Conservation (phyloP, 1,140 invertebrate genomes). For the Trichoplusia ni region DNA sequence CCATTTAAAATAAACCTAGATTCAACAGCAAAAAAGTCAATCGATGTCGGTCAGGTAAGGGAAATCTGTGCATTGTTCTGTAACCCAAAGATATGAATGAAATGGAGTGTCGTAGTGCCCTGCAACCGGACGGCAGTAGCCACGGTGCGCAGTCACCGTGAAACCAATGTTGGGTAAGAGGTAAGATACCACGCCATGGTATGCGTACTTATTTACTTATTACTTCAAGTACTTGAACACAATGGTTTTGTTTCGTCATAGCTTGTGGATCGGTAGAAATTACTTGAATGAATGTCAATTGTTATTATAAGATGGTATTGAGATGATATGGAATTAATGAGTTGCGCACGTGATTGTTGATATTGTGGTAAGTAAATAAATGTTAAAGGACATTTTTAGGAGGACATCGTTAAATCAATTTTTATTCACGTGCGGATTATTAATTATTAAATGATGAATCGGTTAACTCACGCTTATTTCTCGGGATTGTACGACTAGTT, state of each 20-base stretch:
- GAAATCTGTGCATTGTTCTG: constrained; percentile 17
- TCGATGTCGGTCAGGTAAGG: no score
- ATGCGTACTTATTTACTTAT: constrained; percentile 11
- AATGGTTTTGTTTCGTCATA: constrained; percentile 34
- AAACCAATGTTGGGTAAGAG: constrained; percentile 44
- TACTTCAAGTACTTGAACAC: constrained; percentile 6
- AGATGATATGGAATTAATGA: no score
- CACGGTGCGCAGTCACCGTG: constrained; percentile 38
- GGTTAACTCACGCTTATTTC: no score
- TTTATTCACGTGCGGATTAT: no score
- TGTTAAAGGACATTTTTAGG: no score
- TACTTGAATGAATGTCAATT: neutral
- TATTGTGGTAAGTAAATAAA: no score
- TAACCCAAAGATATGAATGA: constrained; percentile 26
- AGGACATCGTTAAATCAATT: no score
- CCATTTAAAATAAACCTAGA: neutral
- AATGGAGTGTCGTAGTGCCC: constrained; percentile 12
- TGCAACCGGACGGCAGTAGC: constrained; percentile 41
- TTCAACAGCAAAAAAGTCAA: no score
- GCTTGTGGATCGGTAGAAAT: constrained; percentile 2
- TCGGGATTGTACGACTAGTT: no score
- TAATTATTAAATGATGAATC: no score
- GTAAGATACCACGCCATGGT: constrained; percentile 32
- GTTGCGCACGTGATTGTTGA: no score
- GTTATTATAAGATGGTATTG: neutral